Base-by-base conservation (phyloP, 2,113 vertebrate species). In the Cyprinodon brontotheroides region DNA sequence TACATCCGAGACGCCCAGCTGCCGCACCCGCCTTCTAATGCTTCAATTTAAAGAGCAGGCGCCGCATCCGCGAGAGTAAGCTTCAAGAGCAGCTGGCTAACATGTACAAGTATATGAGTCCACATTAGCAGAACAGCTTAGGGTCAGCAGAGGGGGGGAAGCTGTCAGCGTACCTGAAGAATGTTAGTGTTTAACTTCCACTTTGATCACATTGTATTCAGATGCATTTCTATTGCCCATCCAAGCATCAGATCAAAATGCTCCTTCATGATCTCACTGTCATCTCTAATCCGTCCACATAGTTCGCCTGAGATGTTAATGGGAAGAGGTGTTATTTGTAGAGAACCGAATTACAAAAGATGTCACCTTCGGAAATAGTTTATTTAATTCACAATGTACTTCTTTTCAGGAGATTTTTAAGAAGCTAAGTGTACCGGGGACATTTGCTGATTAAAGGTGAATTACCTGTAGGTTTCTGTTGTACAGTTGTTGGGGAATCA, bases 31-130 rank as follows among this genome's bases (percentile, higher is more conserved):
- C n/a, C n/a, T n/a, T n/a, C n/a, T n/a, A n/a, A n/a, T n/a, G n/a
- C n/a, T n/a, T n/a, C n/a, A n/a, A n/a, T n/a, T n/a, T 95, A 80
- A 95, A 95, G 78, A 95, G 90, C n/a, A 85, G 90, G 94, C 0
- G 48, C 78, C 0, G 93, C 74, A 92, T 95, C 84, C 90, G 89
- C 53, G n/a, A 87, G 72, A 17, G 72, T 83, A n/a, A n/a, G 67
- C 95, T 95, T 85, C 90, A 93, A 71, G 86, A 93, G 78, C 92
- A 94, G 82, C 91, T 95, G 70, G 43, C 85, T 9, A 89, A 22
- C 74, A 93, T 95, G 91, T 95, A 95, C 93, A 92, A 91, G 85
- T n/a, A n/a, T n/a, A n/a, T n/a, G n/a, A 87, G 80, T 0, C n/a
- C 83, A 41, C 22, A 84, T 68, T 90, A 78, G 86, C 50, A 60